These are phyloP conservation scores for Caranx ignobilis DNA, from an alignment of 2,113 vertebrate genomes.

Conservation along the genomic window DNA sequence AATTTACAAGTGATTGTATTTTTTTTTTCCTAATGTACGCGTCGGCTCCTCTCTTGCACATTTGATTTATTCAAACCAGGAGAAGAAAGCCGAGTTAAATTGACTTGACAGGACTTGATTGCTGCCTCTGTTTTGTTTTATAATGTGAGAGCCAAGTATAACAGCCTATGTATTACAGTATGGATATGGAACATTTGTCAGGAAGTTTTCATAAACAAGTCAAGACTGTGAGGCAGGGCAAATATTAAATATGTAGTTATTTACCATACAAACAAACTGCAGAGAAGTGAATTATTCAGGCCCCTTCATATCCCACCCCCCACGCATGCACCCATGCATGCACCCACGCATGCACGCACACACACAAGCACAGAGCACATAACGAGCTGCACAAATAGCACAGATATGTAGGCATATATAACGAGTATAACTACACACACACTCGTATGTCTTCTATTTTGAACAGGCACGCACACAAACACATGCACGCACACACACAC, in stretches of 20 bases:
- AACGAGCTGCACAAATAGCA: constrained; percentile 33
- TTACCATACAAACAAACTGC: constrained; percentile 67
- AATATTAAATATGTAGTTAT: constrained; percentile 79
- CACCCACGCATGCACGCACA: not conserved
- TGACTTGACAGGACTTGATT: constrained; percentile 75
- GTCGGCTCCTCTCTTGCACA: constrained; percentile 55
- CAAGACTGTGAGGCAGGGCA: constrained; percentile 58
- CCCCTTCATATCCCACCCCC: not conserved
- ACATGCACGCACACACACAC: constrained; percentile 22
- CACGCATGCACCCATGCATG: not conserved
- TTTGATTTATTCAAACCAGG: constrained; percentile 72
- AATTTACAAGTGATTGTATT: constrained; percentile 76
- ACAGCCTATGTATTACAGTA: constrained; percentile 66
- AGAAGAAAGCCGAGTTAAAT: constrained; percentile 70
- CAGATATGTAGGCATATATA: constrained; percentile 35
- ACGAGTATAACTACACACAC: constrained; percentile 15
- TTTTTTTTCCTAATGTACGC: constrained; percentile 33
- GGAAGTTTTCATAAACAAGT: constrained; percentile 80
- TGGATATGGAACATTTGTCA: constrained; percentile 72
- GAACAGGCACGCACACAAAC: constrained; percentile 21
- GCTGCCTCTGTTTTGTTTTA: constrained; percentile 74
- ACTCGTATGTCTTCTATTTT: not conserved
- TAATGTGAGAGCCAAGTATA: constrained; percentile 59
- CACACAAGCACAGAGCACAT: not conserved
- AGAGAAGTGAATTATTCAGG: constrained; percentile 54